Conservation (phyloP, 2,113 vertebrate species). For the Neotoma lepida region DNA sequence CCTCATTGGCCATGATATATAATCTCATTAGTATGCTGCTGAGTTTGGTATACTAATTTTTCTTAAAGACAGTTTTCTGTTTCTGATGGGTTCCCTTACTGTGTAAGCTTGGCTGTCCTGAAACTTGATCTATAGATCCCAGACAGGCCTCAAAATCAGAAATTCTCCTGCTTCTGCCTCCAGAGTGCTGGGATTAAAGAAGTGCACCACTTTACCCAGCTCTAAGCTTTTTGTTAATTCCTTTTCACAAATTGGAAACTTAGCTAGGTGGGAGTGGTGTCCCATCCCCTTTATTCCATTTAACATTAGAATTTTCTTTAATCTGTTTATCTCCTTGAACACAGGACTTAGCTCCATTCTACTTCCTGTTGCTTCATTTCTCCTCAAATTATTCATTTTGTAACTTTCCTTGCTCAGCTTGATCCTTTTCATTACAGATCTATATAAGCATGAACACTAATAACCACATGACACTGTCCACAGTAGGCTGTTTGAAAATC, state of each 20-base stretch:
- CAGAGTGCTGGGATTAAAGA: background rate
- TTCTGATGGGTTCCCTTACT: background rate
- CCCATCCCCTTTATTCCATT: background rate
- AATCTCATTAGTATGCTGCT: background rate
- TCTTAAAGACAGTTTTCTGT: background rate
- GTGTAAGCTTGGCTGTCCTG: background rate
- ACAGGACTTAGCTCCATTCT: background rate
- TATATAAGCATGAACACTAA: background rate
- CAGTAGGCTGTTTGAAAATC: background rate
- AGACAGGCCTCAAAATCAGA: background rate
- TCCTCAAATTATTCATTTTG: background rate
- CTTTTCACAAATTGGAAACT: background rate
- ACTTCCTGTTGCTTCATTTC: background rate
- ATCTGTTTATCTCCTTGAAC: background rate
- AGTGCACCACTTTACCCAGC: background rate
- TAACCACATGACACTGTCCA: background rate
- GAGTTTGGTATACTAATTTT: background rate
- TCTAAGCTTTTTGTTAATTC: background rate
- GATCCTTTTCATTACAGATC: too few relatives aligned
- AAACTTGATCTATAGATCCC: background rate
- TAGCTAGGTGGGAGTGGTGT: background rate
- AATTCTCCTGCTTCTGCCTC: background rate
- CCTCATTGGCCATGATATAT: too few relatives aligned
- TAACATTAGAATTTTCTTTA: background rate
- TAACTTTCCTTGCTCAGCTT: background rate